Evolutionary conservation across 2,888 invertebrate species (phyloP), one percentile per base, ranked within the genome.

Genomic region (Lutraria lutraria): DNA sequence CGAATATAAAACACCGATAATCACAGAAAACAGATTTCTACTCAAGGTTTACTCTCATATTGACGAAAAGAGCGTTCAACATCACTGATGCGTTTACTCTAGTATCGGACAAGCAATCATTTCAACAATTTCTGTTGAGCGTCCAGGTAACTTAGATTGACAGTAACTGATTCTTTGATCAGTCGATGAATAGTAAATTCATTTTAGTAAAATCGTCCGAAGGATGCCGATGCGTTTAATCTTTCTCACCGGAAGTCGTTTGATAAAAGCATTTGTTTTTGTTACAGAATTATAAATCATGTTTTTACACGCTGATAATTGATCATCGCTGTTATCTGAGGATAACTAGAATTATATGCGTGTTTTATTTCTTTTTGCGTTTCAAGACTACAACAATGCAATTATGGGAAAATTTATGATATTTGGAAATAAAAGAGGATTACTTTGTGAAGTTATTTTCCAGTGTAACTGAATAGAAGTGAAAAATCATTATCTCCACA

Each of bases 91-190:
- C 19, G 34, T 4, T 76, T 31, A 76, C 15, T 34, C 43, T 31
- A 0, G 19, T 76, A 34, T 76, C 34, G 76, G 76, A 31, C 34
- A 1, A 1, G 76, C 31, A 19, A 56, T 56, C 21, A 56, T 56
- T 56, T 56, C 56, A 34, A 34, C 19, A 76, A 76, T 31, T 76
- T 76, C 76, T 76, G 31, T 34, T 34, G 76, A 76, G 76, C 76
- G 76, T 15, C 76, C 76, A 76, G 76, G 76, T 76, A 76, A 34
- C 76, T 34, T 31, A 16, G 76, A 76, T 76, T 76, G 76, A 76
- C 34, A 76, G 16, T 34, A 76, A 34, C 76, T 31, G 34, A 76
- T 25, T 68, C 29, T 76, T 34, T 76, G 76, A 76, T 76, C 31
- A 76, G 19, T 76, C 15, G 34, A 76, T 76, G 76, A 76, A 31